A percentile compares a stretch with the other conserved stretches of the same genome.
phyloP scores from a whole-genome alignment of 64 coral and sea anemone species.

The Montipora efflorescens region DNA sequence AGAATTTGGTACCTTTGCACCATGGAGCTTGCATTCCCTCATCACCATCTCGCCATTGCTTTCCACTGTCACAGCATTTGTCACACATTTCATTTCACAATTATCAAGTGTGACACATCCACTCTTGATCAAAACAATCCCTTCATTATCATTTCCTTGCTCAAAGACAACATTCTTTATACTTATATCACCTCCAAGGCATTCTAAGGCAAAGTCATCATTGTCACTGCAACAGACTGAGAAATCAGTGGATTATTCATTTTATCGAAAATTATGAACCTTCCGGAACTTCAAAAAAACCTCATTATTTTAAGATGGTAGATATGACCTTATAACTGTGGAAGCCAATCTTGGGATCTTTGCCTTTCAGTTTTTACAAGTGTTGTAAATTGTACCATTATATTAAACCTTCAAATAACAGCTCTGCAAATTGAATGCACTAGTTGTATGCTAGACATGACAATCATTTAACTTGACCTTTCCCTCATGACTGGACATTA shows the following conservation, averaged over 20 bases:
- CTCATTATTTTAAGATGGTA: too few relatives aligned
- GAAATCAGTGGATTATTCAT: not conserved
- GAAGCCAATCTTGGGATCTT: too few relatives aligned
- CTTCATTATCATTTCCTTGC: slow-evolving; percentile 45
- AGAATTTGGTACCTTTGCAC: slow-evolving; percentile 47
- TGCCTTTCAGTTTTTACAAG: too few relatives aligned
- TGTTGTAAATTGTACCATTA: too few relatives aligned
- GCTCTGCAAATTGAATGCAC: too few relatives aligned
- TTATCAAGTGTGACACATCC: slow-evolving; percentile 69
- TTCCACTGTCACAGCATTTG: slow-evolving; percentile 43
- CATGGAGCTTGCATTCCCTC: slow-evolving; percentile 66
- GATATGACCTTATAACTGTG: too few relatives aligned
- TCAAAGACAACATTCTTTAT: slow-evolving; percentile 77
- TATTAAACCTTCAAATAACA: too few relatives aligned
- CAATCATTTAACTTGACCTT: too few relatives aligned
- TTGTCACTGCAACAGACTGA: slow-evolving; percentile 53
- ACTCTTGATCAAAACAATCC: slow-evolving; percentile 53
- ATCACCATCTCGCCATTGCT: slow-evolving; percentile 35
- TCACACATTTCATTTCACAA: slow-evolving; percentile 70
- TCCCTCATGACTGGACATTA: too few relatives aligned
- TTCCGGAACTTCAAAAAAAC: not conserved
- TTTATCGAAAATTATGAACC: not conserved
- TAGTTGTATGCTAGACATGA: too few relatives aligned
- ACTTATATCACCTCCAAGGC: slow-evolving; percentile 50
- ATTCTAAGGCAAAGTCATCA: slow-evolving; percentile 72